Evolutionary conservation across 2,888 invertebrate species (phyloP), one percentile per base, ranked within the genome.

Genomic region (Clepsis dumicolana): DNA sequence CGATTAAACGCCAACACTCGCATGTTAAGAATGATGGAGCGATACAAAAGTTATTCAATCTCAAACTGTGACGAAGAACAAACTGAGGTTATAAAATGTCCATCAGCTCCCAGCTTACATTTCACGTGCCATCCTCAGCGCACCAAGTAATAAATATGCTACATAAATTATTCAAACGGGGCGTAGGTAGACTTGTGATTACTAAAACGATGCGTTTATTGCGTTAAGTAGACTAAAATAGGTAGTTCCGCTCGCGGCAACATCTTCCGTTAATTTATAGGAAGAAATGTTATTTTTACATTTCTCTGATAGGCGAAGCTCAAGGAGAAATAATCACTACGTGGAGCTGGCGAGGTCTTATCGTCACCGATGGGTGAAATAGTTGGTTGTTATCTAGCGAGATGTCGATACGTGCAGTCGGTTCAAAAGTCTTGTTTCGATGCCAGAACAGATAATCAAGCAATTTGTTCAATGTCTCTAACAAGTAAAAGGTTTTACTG

Each of bases 11-110:
- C 67, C 57, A 68, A 64, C 52, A 68, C 64, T 59, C 68, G 64
- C 59, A 68, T 57, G 59, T 53, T 68, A 64, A 64, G 68, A 68
- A 64, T 68, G 68, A 68, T 68, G 64, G 63, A 68, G 68, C 64
- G 68, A 68, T 64, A 68, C 44, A 68, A 68, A 68, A 68, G 68
- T 68, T 68, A 53, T 64, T 59, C 57, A 68, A 68, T 68, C 68
- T 52, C 41, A 44, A 57, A 64, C 57, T 68, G 50, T 63, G 67
- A 29, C 57, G 57, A 62, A 63, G 52, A 64, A 59, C 59, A 64
- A 59, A 62, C 48, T 35, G 35, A 53, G 57, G 52, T 64, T 32
- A 64, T 63, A 64, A 64, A 64, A 59, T 63, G 41, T 63, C 35
- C 38, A 41, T 29, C 52, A 27, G 14, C 38, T 14, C 62, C 4